Evolutionary conservation across 2,113 vertebrate genomes (phyloP), one percentile per base, ranked within the genome.

Genomic region (Macrotis lagotis): DNA sequence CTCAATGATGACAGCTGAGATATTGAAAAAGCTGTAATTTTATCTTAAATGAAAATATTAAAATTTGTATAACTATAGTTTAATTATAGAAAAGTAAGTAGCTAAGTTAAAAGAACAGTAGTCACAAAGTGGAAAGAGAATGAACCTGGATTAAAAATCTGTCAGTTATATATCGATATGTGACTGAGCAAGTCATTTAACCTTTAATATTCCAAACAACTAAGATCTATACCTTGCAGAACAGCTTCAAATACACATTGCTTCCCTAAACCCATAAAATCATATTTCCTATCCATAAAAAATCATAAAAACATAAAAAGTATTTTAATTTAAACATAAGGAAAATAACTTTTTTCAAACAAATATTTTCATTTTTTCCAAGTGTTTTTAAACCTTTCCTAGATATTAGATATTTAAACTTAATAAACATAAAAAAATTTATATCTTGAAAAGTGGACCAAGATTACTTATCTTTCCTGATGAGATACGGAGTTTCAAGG

Each of bases 1-100:
- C 48, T 97, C 94, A 97, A 97, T 98, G 98, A 98, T 97, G 93
- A 96, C 51, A 97, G 91, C 90, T 97, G 96, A 96, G 92, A 95
- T 95, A 92, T 95, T 96, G 88, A 97, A 98, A 95, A 97, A 97
- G 47, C 94, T 92, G 91, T 97, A 93, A 95, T 97, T 98, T 96
- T 96, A 96, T 97, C 96, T 90, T 95, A 95, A 92, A 97, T 98
- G 98, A 97, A 96, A 97, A 96, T 95, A 93, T 51, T 94, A 9
- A 31, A 94, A 96, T 97, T 88, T 97, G 94, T 53, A 96, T 31
- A 10, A 96, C 91, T 97, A 96, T 97, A 92, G 48, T 83, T 97
- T 97, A 96, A 97, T 98, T 96, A 95, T 52, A 95, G 48, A 74
- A 98, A 97, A 90, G 49, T 94, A 96, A 97, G 97, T 92, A 93